Base-by-base conservation (phyloP, 2,113 vertebrate genomes). In the Epinephelus lanceolatus region DNA sequence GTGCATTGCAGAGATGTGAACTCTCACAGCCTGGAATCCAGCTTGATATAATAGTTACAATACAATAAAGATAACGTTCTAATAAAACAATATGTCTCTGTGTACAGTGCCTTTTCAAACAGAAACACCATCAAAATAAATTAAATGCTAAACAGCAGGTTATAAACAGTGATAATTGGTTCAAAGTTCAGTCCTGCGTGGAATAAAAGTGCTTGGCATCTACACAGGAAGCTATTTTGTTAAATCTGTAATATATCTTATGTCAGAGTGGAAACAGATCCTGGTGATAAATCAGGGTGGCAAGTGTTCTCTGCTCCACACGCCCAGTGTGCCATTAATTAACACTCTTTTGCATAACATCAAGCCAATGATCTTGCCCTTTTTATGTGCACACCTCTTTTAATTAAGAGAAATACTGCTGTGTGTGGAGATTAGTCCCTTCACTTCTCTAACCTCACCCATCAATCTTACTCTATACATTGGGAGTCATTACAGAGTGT, bases 381-480 rank as follows among this genome's bases (percentile, higher is more conserved):
- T 76, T 88, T 71, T 53, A 70, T 52, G 19, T 52, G 60, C 67
- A 71, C 75, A 70, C 57, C 27, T 66, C 17, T 79, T 89, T 90
- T 86, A 83, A 91, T 91, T 85, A 72, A 80, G 71, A 78, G 47
- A 73, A 82, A 76, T 75, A 70, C 71, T 68, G 82, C 82, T 80
- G 61, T 56, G 72, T 75, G 62, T 40, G 56, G 40, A 67, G 73
- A 90, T 89, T 72, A 85, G 82, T 80, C 78, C 68, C 45, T 72
- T 81, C 68, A 77, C 65, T 78, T 66, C 65, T 65, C 57, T 66
- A 74, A 85, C 71, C 79, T 75, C 78, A 30, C 25, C 47, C 49
- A 88, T 93, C 79, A 87, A 82, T 89, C 85, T 84, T 25, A 23
- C 72, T 68, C 33, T 45, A 25, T 52, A 60, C 55, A 65, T 45